phyloP scores from a whole-genome alignment of 1,140 invertebrate genomes.

The Anastrepha ludens region DNA sequence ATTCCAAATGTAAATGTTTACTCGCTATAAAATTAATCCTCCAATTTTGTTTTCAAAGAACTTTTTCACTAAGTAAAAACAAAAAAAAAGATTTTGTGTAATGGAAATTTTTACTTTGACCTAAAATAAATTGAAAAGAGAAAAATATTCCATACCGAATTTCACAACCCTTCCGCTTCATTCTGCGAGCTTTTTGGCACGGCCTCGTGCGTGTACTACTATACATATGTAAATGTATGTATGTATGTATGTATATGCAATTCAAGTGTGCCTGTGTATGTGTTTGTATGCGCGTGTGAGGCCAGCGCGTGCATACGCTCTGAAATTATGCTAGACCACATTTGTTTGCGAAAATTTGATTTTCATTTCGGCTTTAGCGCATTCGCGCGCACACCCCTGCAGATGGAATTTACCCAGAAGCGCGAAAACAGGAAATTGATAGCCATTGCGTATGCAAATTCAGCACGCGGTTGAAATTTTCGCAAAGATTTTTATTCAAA shows the following conservation, averaged over 20 bases:
- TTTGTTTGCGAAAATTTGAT: conserved; percentile 49
- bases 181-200: too few relatives aligned
- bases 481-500: conserved; percentile 37
- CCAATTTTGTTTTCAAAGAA: too few relatives aligned
- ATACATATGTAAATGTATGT: background rate
- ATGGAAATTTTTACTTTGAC: too few relatives aligned
- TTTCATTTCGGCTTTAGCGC: conserved; percentile 1
- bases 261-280: background rate
- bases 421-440: background rate
- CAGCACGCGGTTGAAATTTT: background rate
- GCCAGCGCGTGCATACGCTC: background rate
- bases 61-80: too few relatives aligned
- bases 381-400: background rate
- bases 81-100: too few relatives aligned
- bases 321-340: conserved; percentile 40
- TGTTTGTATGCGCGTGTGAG: background rate
- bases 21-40: too few relatives aligned
- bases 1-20: too few relatives aligned
- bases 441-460: conserved; percentile 21
- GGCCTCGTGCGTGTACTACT: background rate
- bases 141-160: too few relatives aligned
- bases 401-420: background rate
- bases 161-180: too few relatives aligned
- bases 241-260: background rate
- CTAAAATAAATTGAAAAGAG: too few relatives aligned